phyloP scores from a whole-genome alignment of 2,113 vertebrate species.

The Saccopteryx leptura region DNA sequence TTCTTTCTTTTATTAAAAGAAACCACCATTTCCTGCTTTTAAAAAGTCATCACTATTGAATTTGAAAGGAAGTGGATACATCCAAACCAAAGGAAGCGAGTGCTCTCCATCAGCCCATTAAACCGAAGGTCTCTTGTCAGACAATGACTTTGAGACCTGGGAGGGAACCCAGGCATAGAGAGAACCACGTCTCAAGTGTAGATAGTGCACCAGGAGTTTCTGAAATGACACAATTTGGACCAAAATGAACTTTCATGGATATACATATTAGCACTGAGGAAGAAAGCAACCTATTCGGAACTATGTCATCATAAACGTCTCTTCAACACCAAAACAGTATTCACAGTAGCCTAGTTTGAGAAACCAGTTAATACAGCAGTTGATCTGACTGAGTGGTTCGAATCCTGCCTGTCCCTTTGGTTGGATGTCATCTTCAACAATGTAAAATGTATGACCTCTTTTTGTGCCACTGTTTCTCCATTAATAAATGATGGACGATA shows the following conservation, averaged over 20 bases:
- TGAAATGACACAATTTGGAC: neutral
- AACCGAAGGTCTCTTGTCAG: neutral
- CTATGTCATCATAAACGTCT: neutral
- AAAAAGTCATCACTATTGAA: slow-evolving; percentile 51
- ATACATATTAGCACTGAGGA: neutral
- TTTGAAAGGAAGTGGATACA: slow-evolving; percentile 58
- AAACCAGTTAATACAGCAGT: accelerated
- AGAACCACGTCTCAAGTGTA: neutral
- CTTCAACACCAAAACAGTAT: neutral
- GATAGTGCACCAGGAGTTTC: neutral
- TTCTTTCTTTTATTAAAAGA: slow-evolving; percentile 61
- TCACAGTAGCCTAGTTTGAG: neutral
- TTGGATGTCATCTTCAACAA: neutral
- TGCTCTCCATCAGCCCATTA: neutral
- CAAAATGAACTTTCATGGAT: neutral
- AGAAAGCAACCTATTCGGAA: neutral
- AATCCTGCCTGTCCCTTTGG: neutral
- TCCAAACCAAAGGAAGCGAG: neutral
- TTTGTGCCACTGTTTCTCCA: neutral
- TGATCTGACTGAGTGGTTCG: neutral
- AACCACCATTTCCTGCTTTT: slow-evolving; percentile 65
- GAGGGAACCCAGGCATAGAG: neutral
- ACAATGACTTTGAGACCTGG: neutral
- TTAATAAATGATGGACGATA: neutral
- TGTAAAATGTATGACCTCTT: neutral